Conservation (phyloP, 2,888 invertebrate genomes). For the Rhopalosiphum nymphaeae region DNA sequence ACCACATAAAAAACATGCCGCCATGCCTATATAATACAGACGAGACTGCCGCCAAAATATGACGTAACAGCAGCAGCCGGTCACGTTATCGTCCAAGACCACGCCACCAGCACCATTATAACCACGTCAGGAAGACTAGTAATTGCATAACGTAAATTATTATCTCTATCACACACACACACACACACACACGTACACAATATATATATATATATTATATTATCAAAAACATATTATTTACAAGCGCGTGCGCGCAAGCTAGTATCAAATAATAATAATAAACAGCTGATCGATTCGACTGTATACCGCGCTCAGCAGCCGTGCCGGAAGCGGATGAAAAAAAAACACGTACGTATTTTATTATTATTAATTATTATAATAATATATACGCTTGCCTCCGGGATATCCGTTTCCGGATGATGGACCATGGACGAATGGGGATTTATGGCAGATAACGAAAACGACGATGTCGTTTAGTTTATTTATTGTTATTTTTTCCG, state of each 20-base stretch:
- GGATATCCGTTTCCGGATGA: constrained; percentile 54
- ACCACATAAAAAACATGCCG: neutral
- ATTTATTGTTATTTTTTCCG: neutral
- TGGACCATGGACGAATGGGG: neutral
- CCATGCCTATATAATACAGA: neutral
- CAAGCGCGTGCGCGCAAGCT: neutral
- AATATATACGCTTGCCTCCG: neutral
- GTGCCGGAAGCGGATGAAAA: constrained; percentile 50
- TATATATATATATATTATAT: neutral
- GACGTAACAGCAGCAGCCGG: constrained; percentile 43
- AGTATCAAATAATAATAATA: constrained; percentile 27
- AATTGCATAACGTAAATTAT: constrained; percentile 60
- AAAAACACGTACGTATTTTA: constrained; percentile 7
- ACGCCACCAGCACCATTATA: neutral
- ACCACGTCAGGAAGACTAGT: neutral
- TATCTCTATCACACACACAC: constrained; percentile 16
- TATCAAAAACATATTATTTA: constrained; percentile 4
- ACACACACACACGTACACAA: neutral
- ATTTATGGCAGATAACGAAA: constrained; percentile 14
- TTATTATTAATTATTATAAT: constrained; percentile 11
- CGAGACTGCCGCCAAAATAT: neutral
- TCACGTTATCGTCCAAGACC: constrained; percentile 47
- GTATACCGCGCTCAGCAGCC: neutral
- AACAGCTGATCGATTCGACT: constrained; percentile 59
- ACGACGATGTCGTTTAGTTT: neutral